These are phyloP conservation scores for Aspiorhynchus laticeps DNA, from an alignment of 2,113 vertebrate genomes.

Conservation along the genomic window DNA sequence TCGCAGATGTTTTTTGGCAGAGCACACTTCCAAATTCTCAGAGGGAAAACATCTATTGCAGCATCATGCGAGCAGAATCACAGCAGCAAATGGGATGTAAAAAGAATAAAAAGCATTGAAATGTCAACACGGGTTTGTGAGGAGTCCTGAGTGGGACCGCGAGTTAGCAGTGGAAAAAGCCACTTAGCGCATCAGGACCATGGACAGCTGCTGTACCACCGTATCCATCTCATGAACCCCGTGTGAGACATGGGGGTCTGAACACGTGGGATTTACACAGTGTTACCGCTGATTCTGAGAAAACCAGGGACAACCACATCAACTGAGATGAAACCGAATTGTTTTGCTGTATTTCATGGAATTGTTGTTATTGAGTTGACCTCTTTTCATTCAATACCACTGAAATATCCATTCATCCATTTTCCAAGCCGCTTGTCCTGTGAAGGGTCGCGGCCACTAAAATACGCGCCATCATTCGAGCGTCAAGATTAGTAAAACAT, in stretches of 20 bases:
- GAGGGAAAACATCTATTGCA: constrained; percentile 60
- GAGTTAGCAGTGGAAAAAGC: constrained; percentile 68
- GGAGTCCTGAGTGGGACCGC: constrained; percentile 66
- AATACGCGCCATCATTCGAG: not conserved
- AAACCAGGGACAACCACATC: not conserved
- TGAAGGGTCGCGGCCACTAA: not conserved
- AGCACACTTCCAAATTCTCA: constrained; percentile 34
- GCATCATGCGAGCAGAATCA: constrained; percentile 59
- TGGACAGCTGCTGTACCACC: constrained; percentile 76
- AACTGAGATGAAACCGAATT: not conserved
- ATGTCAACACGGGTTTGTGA: constrained; percentile 71
- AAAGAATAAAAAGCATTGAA: constrained; percentile 72
- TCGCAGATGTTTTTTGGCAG: constrained; percentile 46
- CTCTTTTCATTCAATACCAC: not conserved
- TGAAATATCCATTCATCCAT: not conserved
- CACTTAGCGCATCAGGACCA: constrained; percentile 77
- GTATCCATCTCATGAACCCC: constrained; percentile 64
- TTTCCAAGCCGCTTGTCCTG: not conserved
- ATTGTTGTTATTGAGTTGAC: not conserved
- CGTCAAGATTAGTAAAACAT: not conserved
- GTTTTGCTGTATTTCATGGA: not conserved
- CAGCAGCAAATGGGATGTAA: constrained; percentile 69
- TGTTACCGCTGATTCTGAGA: constrained; percentile 36
- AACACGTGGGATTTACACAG: constrained; percentile 65
- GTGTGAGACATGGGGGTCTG: constrained; percentile 65